Evolutionary conservation across 2,113 vertebrate species (phyloP).

Genomic region (Hepsetus odoe): DNA sequence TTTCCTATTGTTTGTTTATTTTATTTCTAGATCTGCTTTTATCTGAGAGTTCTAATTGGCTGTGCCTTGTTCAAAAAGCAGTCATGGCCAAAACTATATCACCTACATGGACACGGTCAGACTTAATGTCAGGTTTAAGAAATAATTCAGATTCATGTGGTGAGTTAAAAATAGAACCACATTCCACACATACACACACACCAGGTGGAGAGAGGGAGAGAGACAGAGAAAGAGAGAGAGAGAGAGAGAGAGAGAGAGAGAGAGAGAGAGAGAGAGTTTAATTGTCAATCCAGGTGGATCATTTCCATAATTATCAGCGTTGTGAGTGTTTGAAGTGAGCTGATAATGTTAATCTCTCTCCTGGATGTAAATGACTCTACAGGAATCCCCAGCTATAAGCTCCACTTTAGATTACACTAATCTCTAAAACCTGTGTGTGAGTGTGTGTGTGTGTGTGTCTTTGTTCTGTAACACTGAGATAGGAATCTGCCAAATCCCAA

Average conservation of each 20-base stretch:
- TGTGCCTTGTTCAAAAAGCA: too few relatives aligned
- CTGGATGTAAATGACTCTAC: slow-evolving; percentile 11
- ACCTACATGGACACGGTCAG: too few relatives aligned
- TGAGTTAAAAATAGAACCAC: slow-evolving; percentile 15
- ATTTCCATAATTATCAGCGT: too few relatives aligned
- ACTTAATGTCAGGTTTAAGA: too few relatives aligned
- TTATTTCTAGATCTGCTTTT: too few relatives aligned
- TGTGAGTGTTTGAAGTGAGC: slow-evolving; percentile 13
- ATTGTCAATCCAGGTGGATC: too few relatives aligned
- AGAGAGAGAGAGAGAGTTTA: not conserved
- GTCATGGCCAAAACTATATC: too few relatives aligned
- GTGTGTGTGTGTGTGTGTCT: slow-evolving; percentile 45
- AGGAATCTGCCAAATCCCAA: slow-evolving; percentile 49
- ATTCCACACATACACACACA: slow-evolving; percentile 42
- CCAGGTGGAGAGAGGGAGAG: slow-evolving; percentile 32
- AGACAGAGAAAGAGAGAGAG: not conserved
- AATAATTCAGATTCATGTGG: too few relatives aligned
- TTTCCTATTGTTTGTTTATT: too few relatives aligned
- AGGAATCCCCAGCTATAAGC: slow-evolving; percentile 25
- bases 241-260: not conserved
- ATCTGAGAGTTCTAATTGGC: too few relatives aligned
- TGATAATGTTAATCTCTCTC: slow-evolving; percentile 20
- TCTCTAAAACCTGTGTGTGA: slow-evolving; percentile 22
- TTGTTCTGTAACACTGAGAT: slow-evolving; percentile 38
- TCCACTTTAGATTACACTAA: slow-evolving; percentile 33